Conservation (phyloP, 1,140 invertebrate species). For the Adelges cooleyi region DNA sequence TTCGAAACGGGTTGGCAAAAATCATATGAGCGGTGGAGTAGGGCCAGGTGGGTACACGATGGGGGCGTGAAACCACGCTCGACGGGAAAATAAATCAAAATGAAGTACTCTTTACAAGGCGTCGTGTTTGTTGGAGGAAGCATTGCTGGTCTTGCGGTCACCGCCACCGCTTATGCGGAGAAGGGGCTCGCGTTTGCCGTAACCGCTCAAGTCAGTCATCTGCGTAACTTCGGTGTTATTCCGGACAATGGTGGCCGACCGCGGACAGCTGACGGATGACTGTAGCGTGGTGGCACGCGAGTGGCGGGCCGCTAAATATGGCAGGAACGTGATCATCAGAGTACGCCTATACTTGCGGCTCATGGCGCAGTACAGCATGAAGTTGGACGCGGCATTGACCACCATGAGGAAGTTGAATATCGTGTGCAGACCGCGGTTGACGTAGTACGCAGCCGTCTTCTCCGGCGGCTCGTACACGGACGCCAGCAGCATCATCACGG, state of each 20-base stretch:
- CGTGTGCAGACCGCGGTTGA: slow-evolving; percentile 50
- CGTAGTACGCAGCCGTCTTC: slow-evolving; percentile 34
- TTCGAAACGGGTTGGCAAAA: too few species aligned
- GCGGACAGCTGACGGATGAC: slow-evolving; percentile 16
- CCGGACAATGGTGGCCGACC: slow-evolving; percentile 8
- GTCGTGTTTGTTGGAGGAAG: neutral
- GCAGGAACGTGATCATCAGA: slow-evolving; percentile 51
- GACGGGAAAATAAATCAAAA: neutral
- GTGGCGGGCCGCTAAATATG: slow-evolving; percentile 35
- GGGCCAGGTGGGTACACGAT: neutral
- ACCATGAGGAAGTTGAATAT: slow-evolving; percentile 59
- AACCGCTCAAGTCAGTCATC: neutral
- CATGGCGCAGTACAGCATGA: slow-evolving; percentile 64
- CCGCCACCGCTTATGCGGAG: neutral
- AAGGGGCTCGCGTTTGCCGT: slow-evolving; percentile 1
- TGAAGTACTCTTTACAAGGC: neutral
- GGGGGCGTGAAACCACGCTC: neutral
- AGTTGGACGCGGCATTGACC: slow-evolving; percentile 61
- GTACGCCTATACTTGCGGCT: slow-evolving; percentile 64
- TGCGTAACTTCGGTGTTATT: slow-evolving; percentile 15
- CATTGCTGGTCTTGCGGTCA: neutral
- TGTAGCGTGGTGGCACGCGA: slow-evolving; percentile 2
- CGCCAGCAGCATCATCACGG: slow-evolving; percentile 44
- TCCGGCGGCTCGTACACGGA: slow-evolving; percentile 39
- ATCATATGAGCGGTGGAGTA: too few species aligned